These are phyloP conservation scores for Tillus elongatus DNA, from an alignment of 2,888 invertebrate species.

Conservation along the genomic window DNA sequence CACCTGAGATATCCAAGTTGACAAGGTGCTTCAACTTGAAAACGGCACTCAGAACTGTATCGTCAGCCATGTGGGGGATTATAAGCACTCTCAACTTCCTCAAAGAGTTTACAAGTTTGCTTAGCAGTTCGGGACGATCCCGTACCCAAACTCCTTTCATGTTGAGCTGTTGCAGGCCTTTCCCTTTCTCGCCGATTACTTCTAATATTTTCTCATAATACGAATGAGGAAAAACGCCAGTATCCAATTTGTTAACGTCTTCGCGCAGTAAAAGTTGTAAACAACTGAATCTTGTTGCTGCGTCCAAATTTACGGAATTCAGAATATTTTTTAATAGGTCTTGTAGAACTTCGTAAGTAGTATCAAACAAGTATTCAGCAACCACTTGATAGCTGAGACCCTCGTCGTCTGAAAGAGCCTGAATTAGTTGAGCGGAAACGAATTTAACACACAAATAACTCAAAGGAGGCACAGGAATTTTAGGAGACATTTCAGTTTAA, in stretches of 20 bases:
- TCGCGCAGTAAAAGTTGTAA: constrained; percentile 55
- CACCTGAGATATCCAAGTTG: constrained; percentile 59
- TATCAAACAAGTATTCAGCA: constrained; percentile 34
- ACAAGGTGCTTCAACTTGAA: constrained; percentile 50
- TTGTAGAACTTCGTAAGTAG: constrained; percentile 60
- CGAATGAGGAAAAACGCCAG: constrained; percentile 62
- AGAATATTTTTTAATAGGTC: constrained; percentile 58
- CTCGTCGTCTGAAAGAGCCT: constrained; percentile 53
- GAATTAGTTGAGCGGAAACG: constrained; percentile 53
- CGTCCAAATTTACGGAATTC: constrained; percentile 56
- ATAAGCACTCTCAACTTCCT: constrained; percentile 52
- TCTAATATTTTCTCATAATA: constrained; percentile 61
- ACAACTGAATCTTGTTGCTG: constrained; percentile 56
- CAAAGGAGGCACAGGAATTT: constrained; percentile 50
- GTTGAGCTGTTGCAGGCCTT: constrained; percentile 53
- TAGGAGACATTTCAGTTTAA: constrained; percentile 58
- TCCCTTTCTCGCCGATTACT: constrained; percentile 55
- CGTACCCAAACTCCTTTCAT: constrained; percentile 66
- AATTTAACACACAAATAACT: constrained; percentile 52
- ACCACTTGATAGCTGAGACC: constrained; percentile 44
- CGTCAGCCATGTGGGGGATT: constrained; percentile 63
- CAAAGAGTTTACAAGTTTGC: constrained; percentile 51
- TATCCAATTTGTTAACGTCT: constrained; percentile 55
- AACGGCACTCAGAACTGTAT: constrained; percentile 54
- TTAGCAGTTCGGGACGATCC: constrained; percentile 55